phyloP scores from a whole-genome alignment of 2,797 vertebrate species.

The Macroramphosus scolopax region DNA sequence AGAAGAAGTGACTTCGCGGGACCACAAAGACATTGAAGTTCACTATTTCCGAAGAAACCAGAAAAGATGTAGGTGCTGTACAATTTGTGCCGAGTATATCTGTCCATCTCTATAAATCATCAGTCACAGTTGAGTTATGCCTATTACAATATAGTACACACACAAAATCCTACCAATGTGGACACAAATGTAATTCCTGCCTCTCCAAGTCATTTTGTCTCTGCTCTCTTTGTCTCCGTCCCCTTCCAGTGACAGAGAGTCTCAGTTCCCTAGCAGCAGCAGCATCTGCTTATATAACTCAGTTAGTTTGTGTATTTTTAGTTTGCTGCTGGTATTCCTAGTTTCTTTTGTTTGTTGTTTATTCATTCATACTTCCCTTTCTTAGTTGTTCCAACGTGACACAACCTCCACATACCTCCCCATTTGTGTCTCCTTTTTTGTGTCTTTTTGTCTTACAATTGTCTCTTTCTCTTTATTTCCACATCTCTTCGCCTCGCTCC shows the following conservation, averaged over 20 bases:
- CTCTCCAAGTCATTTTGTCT: slow-evolving; percentile 27
- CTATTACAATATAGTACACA: slow-evolving; percentile 19
- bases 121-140: slow-evolving; percentile 26
- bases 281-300: slow-evolving; percentile 79
- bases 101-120: slow-evolving; percentile 36
- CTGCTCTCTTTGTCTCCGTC: slow-evolving; percentile 24
- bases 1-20: no score
- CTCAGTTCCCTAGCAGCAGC: slow-evolving; percentile 65
- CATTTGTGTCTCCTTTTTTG: slow-evolving; percentile 45
- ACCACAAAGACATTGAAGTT: no score
- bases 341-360: slow-evolving; percentile 40
- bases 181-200: slow-evolving; percentile 26
- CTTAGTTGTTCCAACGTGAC: slow-evolving; percentile 34
- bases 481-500: slow-evolving; percentile 39
- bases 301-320: slow-evolving; percentile 71
- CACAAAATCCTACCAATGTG: slow-evolving; percentile 11
- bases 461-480: slow-evolving; percentile 40
- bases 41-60: no score
- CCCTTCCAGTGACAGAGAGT: slow-evolving; percentile 66
- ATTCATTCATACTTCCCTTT: slow-evolving; percentile 44
- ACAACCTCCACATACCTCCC: slow-evolving; percentile 13
- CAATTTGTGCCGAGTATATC: not conserved
- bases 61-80: no score
- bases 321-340: slow-evolving; percentile 51
- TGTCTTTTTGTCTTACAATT: slow-evolving; percentile 50